Evolutionary conservation across 2,797 vertebrate species (phyloP).

Genomic region (Natrix natrix): DNA sequence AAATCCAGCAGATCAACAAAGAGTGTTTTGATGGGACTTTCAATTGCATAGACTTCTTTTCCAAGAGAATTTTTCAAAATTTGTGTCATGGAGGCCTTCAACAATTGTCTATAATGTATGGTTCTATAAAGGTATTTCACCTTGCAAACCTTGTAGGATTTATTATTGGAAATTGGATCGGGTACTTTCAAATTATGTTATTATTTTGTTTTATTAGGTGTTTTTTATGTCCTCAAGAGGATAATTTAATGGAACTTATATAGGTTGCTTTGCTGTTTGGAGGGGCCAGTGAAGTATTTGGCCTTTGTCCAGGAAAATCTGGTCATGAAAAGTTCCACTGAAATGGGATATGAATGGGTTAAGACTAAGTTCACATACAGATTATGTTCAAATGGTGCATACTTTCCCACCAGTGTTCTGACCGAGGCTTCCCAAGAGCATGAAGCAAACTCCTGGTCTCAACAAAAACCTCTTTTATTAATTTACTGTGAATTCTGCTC

Average conservation of each 20-base stretch:
- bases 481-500: too few species aligned
- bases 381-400: neutral
- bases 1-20: neutral
- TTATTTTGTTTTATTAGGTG: neutral
- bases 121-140: neutral
- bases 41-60: neutral
- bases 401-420: neutral
- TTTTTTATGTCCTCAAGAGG: neutral
- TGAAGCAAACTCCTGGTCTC: too few species aligned
- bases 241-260: neutral
- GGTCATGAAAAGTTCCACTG: neutral
- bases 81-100: neutral
- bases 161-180: neutral
- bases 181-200: neutral
- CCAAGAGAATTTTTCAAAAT: neutral
- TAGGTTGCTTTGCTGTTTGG: neutral
- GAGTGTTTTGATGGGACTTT: neutral
- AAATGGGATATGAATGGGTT: neutral
- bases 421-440: too few species aligned
- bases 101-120: neutral
- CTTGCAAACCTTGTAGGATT: neutral
- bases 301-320: neutral
- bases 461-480: too few species aligned
- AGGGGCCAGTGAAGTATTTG: neutral
- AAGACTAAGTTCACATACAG: neutral